phyloP scores from a whole-genome alignment of 1,140 invertebrate species.

The Diuraphis noxia region DNA sequence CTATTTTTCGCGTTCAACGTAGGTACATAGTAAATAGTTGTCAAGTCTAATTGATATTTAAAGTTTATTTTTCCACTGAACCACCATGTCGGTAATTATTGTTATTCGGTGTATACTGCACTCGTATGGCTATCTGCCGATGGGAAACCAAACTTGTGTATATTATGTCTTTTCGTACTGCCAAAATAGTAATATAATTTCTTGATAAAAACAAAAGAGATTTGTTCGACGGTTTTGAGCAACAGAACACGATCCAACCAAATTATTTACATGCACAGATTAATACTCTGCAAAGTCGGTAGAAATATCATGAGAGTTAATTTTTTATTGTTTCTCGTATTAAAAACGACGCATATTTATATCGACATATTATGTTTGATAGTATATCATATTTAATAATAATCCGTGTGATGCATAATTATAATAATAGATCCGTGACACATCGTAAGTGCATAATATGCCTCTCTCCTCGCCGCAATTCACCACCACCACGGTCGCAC shows the following conservation, averaged over 20 bases:
- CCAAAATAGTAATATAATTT: neutral
- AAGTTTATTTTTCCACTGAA: neutral
- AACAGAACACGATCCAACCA: neutral
- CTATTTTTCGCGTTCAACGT: neutral
- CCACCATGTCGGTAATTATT: neutral
- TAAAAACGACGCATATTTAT: neutral
- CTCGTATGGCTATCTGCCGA: neutral
- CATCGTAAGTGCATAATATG: neutral
- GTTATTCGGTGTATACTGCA: neutral
- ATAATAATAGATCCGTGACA: neutral
- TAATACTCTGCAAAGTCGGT: neutral
- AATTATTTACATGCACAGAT: neutral
- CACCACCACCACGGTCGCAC: neutral
- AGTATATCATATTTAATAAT: neutral
- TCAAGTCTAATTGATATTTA: neutral
- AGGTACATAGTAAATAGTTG: neutral
- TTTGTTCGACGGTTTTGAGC: neutral
- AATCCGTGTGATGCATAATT: neutral
- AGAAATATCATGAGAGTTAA: neutral
- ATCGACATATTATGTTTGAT: neutral
- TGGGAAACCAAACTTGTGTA: no score
- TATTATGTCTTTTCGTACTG: neutral
- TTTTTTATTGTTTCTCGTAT: neutral
- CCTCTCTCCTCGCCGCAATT: neutral
- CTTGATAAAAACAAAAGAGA: neutral